Evolutionary conservation across 2,113 vertebrate species (phyloP), one percentile per base, ranked within the genome.

Genomic region (Vidua macroura): DNA sequence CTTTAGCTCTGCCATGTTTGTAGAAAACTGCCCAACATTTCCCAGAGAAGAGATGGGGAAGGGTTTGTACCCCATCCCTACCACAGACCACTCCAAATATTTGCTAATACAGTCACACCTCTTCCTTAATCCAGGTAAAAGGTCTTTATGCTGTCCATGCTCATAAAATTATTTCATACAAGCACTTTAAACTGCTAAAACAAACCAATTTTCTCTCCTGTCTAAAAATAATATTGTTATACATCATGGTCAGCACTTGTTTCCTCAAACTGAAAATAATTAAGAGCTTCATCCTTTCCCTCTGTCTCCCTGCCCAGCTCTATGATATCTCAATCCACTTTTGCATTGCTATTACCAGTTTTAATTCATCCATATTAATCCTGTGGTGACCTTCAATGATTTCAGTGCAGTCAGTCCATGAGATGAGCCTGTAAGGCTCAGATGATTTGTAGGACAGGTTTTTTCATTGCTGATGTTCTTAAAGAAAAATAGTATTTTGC

Each of bases 341-440:
- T 83, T 60, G 72, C 22, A 41, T 76, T 80, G n/a, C 48, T 85
- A 56, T 95, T 94, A 56, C 52, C 48, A 64, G 49, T 92, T 94
- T 90, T 94, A 95, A 96, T 94, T 78, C 52, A 94, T 83, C 41
- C 31, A 41, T 88, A 90, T 81, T 92, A 95, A 93, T 93, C 83
- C 85, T 75, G 22, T 24, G 15, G 33, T 94, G 72, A 83, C 87
- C 76, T 93, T 95, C 79, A 88, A 15, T 4, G 3, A 74, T 70
- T 90, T 92, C 67, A 74, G 56, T 60, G 63, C 27, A 80, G 63
- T 48, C 33, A 90, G 67, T 80, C 30, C 39, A 33, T 21, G n/a
- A 94, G 68, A 90, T 59, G 67, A 55, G 35, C 31, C 48, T 4
- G 9, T 39, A 67, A 70, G 20, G 70, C 55, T 72, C n/a, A 25